Percentiles rank a stretch among this genome's conserved stretches.
Conservation (phyloP, 2,113 vertebrate species). For the Henicopernis longicauda region DNA sequence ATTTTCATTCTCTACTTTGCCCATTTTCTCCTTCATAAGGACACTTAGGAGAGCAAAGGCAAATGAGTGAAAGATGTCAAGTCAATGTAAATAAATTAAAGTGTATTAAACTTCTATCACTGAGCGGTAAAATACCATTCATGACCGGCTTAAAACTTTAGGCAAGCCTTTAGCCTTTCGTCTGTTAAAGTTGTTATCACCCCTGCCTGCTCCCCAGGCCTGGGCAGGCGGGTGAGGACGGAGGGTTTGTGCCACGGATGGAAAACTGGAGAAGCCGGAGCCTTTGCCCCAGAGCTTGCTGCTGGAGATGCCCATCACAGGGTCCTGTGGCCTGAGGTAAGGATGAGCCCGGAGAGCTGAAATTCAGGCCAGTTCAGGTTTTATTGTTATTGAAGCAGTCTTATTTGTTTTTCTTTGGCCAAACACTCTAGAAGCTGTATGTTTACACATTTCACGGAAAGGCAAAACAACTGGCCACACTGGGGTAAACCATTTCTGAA, state of each 20-base stretch:
- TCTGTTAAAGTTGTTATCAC: background rate
- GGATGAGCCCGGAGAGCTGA: background rate
- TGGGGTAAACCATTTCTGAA: background rate
- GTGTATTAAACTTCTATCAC: background rate
- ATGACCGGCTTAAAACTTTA: background rate
- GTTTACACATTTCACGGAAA: background rate
- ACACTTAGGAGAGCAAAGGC: background rate
- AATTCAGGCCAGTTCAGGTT: background rate
- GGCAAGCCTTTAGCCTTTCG: background rate
- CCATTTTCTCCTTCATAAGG: background rate
- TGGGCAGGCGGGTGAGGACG: background rate
- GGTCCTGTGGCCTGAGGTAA: background rate
- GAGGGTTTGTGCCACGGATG: background rate
- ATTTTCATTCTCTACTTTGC: background rate
- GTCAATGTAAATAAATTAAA: background rate
- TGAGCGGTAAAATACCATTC: background rate
- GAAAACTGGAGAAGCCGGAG: background rate
- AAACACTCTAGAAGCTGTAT: background rate
- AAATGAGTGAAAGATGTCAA: background rate
- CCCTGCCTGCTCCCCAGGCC: fast-evolving
- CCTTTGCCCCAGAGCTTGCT: background rate
- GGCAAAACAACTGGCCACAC: slow-evolving; percentile 18
- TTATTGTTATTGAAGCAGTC: background rate
- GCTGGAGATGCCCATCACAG: background rate
- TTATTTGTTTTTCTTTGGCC: slow-evolving; percentile 3